Base-by-base conservation (phyloP, 2,113 vertebrate genomes). In the Jaculus jaculus region DNA sequence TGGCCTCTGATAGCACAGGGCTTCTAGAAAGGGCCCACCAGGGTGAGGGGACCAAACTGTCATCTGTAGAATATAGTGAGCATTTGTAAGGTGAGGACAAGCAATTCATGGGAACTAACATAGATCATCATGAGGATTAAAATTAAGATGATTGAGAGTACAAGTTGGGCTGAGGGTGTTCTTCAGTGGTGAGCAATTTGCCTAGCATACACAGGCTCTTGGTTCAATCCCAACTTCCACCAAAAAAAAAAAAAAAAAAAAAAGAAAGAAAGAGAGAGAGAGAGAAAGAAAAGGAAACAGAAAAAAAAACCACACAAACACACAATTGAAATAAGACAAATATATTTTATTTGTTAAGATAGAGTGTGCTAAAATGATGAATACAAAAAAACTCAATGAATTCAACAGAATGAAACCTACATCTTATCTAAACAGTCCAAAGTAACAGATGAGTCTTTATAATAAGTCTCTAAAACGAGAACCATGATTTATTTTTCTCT, bases 381-480 rank as follows among this genome's bases (percentile, higher is more conserved):
- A 8, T 18, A 51, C 32, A 15, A 26, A 66, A 24, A 37, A 72
- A 30, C 15, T 88, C 92, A 96, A 47, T 87, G 60, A 92, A 85
- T 71, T 91, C 68, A 82, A 85, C 12, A 93, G 65, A 88, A 93
- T 7, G 39, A 11, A 21, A 9, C 21, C 9, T 87, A 68, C 2
- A 12, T 94, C 26, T 93, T 80, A 85, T 60, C 15, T 73, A 42
- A 63, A 72, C n/a, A 78, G 30, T 85, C 24, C 11, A 89, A 80
- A 86, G n/a, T 28, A 85, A 23, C 21, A 94, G 23, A 77, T 1
- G 21, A 65, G 1, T 84, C 60, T 92, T 87, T 47, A 65, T n/a
- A 39, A 54, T 54, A 54, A 54, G 13, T 83, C 34, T 94, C 51
- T 68, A 69, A 93, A 84, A 61, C 32, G 87, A 60, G 60, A 91